These are phyloP conservation scores for Actinemys pallida DNA, from an alignment of 2,113 vertebrate species.

Conservation along the genomic window DNA sequence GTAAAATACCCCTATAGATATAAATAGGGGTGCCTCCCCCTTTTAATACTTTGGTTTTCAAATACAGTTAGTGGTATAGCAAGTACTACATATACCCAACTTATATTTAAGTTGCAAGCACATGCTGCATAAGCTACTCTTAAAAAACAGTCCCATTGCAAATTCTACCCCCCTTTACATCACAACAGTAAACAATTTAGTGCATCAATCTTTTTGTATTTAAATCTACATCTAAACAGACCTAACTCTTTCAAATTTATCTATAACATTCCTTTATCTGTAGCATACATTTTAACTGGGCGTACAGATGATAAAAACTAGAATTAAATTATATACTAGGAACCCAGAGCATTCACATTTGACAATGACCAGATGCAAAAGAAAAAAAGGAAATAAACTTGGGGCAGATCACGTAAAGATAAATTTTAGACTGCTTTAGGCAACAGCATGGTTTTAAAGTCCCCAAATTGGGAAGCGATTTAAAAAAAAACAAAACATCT, in stretches of 20 bases:
- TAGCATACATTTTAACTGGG: slow-evolving; percentile 88
- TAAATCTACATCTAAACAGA: slow-evolving; percentile 85
- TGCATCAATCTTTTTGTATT: slow-evolving; percentile 84
- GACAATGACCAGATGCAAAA: slow-evolving; percentile 89
- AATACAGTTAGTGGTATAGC: slow-evolving; percentile 92
- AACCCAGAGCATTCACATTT: slow-evolving; percentile 89
- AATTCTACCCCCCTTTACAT: slow-evolving; percentile 87
- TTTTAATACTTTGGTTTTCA: slow-evolving; percentile 92
- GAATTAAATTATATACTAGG: slow-evolving; percentile 91
- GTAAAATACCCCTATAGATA: slow-evolving; percentile 87
- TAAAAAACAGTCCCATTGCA: slow-evolving; percentile 87
- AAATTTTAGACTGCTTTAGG: slow-evolving; percentile 86
- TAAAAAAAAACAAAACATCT: slow-evolving; percentile 43
- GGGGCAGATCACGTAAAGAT: slow-evolving; percentile 85
- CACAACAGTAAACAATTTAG: slow-evolving; percentile 90
- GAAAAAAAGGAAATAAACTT: slow-evolving; percentile 61
- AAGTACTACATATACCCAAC: slow-evolving; percentile 90
- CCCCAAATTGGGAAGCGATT: slow-evolving; percentile 74
- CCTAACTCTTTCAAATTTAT: slow-evolving; percentile 86
- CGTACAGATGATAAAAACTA: slow-evolving; percentile 90
- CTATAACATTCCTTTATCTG: slow-evolving; percentile 88
- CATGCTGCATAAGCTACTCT: slow-evolving; percentile 93
- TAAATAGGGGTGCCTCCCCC: slow-evolving; percentile 82
- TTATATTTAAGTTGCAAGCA: slow-evolving; percentile 91
- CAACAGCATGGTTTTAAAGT: slow-evolving; percentile 87